phyloP scores from a whole-genome alignment of 2,113 vertebrate species.

The Ahaetulla prasina region DNA sequence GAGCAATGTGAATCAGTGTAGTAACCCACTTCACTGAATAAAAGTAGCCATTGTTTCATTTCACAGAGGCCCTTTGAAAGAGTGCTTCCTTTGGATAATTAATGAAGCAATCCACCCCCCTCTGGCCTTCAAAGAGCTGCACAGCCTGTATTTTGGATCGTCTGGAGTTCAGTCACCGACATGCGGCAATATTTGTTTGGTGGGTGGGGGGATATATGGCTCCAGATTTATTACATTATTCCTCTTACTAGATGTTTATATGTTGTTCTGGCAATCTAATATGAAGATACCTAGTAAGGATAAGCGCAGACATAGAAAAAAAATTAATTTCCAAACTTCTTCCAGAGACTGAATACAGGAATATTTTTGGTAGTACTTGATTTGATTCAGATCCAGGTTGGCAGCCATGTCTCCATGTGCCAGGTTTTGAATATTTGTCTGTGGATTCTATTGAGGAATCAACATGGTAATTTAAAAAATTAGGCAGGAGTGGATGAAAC shows the following conservation, averaged over 20 bases:
- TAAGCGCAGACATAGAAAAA: not conserved
- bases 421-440: not conserved
- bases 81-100: not conserved
- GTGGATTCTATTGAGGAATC: not conserved
- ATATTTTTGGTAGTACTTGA: not conserved
- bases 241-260: not conserved
- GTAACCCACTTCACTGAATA: not conserved
- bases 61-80: not conserved
- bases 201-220: not conserved
- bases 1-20: not conserved
- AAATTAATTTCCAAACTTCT: not conserved
- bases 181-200: not conserved
- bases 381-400: not conserved
- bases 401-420: not conserved
- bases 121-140: not conserved
- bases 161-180: not conserved
- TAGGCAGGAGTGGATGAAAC: not conserved
- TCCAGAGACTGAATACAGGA: not conserved
- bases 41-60: not conserved
- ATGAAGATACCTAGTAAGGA: not conserved
- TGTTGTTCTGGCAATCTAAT: not conserved
- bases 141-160: not conserved
- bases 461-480: not conserved
- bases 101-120: not conserved
- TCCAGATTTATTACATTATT: not conserved